Base-by-base conservation (phyloP, 2,113 vertebrate genomes). In the Eptesicus fuscus region DNA sequence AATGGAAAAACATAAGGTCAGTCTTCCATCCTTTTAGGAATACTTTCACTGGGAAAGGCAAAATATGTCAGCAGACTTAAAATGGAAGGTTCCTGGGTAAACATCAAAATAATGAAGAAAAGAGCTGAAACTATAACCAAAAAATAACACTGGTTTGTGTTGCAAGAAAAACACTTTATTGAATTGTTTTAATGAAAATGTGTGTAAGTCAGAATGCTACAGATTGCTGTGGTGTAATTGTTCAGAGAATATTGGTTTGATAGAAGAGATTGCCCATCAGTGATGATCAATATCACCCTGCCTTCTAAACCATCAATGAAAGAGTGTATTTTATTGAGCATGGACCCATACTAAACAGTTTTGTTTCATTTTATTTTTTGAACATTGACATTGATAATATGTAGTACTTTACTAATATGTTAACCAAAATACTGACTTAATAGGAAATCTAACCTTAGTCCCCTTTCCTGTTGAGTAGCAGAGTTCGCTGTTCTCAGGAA, bases 201-300 rank as follows among this genome's bases (percentile, higher is more conserved):
- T 40, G 1, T 77, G 1, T 71, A 53, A 56, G 25, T 76, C 11
- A 37, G 51, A 20, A 49, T 51, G 56, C 11, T 5, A 1, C 14
- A 18, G 23, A 10, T 18, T 18, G 4, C 59, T 25, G 40, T 35
- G 25, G 16, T 32, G 0, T 9, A 7, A 25, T 2, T 37, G 11
- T 77, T 76, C 25, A 49, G 35, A 51, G 44, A 70, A 0, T 18
- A 6, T 35, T 5, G 1, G 13, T 49, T 49, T 78, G 11, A 25
- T 25, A 70, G 49, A 51, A 74, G 22, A 59, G 30, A 2, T 2
- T 17, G 3, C 47, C 9, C 14, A 0, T 37, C 4, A 0, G 2
- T 9, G 0, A 6, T 22, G 9, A 9, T 13, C 1, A 25, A 0
- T 0, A 2, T 47, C 28, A 8, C 32, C 25, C 14, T 37, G 14